phyloP scores from a whole-genome alignment of 2,113 vertebrate genomes.

The Hippocampus comes region DNA sequence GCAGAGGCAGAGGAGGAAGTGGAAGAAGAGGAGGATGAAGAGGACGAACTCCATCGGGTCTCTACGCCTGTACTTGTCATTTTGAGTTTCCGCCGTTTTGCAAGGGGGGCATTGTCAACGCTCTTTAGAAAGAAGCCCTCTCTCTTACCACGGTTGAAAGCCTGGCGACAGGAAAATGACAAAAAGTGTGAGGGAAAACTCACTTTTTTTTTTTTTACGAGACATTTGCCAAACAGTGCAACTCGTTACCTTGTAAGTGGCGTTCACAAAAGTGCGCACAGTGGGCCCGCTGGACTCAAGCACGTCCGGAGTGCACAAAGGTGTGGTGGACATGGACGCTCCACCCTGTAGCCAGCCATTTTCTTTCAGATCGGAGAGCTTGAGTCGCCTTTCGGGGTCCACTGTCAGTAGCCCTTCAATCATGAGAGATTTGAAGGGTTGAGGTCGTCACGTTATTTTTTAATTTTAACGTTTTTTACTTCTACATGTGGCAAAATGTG shows the following conservation, averaged over 20 bases:
- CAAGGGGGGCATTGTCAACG: constrained; percentile 87
- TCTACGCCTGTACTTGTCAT: constrained; percentile 83
- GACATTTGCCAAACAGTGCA: background rate
- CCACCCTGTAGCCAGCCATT: constrained; percentile 87
- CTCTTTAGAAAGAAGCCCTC: constrained; percentile 91
- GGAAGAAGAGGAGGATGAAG: constrained; percentile 76
- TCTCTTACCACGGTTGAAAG: constrained; percentile 85
- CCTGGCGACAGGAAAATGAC: constrained; percentile 58
- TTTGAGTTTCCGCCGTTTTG: constrained; percentile 85
- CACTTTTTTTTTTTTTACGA: background rate
- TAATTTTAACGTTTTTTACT: background rate
- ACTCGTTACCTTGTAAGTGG: constrained; percentile 80
- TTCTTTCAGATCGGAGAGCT: constrained; percentile 80
- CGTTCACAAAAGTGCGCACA: constrained; percentile 85
- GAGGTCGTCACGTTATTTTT: background rate
- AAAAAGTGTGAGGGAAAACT: background rate
- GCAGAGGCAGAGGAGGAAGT: constrained; percentile 65
- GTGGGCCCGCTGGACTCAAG: constrained; percentile 84
- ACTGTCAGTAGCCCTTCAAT: constrained; percentile 82
- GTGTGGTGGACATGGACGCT: constrained; percentile 83
- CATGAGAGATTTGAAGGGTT: background rate
- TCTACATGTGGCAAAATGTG: too few relatives aligned
- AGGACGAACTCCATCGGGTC: constrained; percentile 78
- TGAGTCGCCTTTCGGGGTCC: constrained; percentile 82
- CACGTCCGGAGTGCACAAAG: constrained; percentile 85